These are phyloP conservation scores for Aricia artaxerxes DNA, from an alignment of 2,888 invertebrate species.

Conservation along the genomic window DNA sequence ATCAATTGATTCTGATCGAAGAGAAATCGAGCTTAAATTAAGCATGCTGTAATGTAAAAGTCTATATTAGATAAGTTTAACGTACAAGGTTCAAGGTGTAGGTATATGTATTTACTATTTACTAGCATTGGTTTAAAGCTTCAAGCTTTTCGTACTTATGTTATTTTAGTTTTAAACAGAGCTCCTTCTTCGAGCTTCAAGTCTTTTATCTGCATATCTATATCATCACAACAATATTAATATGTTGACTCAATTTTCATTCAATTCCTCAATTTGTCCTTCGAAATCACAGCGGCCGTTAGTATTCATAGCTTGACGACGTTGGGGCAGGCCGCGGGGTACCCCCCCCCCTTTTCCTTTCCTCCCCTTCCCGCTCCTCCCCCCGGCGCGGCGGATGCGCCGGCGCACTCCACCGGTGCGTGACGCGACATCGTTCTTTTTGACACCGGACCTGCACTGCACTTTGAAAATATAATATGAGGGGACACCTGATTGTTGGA, in stretches of 20 bases:
- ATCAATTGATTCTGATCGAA: background rate
- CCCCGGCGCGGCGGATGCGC: slow-evolving; percentile 52
- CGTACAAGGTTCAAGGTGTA: too few species aligned
- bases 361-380: background rate
- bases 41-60: too few species aligned
- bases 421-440: slow-evolving; percentile 54
- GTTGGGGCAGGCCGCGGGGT: slow-evolving; percentile 37
- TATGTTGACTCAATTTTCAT: too few species aligned
- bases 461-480: background rate
- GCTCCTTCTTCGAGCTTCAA: too few species aligned
- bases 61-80: too few species aligned
- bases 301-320: slow-evolving; percentile 41
- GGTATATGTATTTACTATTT: too few species aligned
- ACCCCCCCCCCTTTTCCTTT: background rate
- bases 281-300: slow-evolving; percentile 33
- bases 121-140: too few species aligned
- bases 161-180: too few species aligned
- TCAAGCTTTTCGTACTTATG: too few species aligned
- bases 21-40: background rate
- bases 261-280: background rate
- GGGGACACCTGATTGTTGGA: slow-evolving; percentile 15
- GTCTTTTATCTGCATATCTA: too few species aligned
- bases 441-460: slow-evolving; percentile 45
- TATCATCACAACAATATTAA: too few species aligned
- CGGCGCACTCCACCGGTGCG: slow-evolving; percentile 56